These are phyloP conservation scores for Lepas anatifera DNA, from an alignment of 2,888 invertebrate genomes.

Conservation along the genomic window DNA sequence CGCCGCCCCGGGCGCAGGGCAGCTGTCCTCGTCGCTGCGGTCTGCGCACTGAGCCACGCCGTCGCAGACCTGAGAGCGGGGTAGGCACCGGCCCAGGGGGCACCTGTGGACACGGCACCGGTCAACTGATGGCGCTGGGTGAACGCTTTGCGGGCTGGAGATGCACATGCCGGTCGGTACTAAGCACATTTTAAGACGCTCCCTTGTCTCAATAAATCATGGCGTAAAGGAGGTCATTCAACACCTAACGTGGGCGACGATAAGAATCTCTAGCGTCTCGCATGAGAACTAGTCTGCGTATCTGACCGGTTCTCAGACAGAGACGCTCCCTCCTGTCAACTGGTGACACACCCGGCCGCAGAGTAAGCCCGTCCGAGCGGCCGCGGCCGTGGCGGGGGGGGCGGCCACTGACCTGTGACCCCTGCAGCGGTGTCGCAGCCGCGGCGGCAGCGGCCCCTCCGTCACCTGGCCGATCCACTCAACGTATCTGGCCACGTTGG, in stretches of 20 bases:
- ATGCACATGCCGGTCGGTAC: too few species aligned
- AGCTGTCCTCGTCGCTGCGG: constrained; percentile 27
- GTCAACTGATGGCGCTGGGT: too few species aligned
- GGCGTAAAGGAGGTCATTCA: too few species aligned
- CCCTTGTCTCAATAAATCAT: too few species aligned
- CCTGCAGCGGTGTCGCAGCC: constrained; percentile 26
- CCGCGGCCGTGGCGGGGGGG: too few species aligned
- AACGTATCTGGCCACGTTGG: constrained; percentile 60
- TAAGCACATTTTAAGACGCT: too few species aligned
- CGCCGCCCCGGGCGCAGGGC: constrained; percentile 13
- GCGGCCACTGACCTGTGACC: constrained; percentile 31
- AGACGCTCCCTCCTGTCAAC: neutral
- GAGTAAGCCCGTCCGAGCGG: too few species aligned
- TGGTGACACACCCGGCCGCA: too few species aligned
- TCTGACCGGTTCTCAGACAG: constrained; percentile 20
- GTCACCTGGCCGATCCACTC: constrained; percentile 54
- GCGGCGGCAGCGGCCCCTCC: constrained; percentile 28
- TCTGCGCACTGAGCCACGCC: constrained; percentile 55
- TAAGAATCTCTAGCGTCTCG: too few species aligned
- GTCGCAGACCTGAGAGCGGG: constrained; percentile 57
- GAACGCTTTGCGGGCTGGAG: too few species aligned
- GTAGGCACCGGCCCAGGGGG: constrained; percentile 60
- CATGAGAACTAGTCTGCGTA: too few species aligned
- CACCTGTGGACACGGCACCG: constrained; percentile 53
- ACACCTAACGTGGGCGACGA: too few species aligned